Base-by-base conservation (phyloP, 2,113 vertebrate species). In the Colinus virginianus region DNA sequence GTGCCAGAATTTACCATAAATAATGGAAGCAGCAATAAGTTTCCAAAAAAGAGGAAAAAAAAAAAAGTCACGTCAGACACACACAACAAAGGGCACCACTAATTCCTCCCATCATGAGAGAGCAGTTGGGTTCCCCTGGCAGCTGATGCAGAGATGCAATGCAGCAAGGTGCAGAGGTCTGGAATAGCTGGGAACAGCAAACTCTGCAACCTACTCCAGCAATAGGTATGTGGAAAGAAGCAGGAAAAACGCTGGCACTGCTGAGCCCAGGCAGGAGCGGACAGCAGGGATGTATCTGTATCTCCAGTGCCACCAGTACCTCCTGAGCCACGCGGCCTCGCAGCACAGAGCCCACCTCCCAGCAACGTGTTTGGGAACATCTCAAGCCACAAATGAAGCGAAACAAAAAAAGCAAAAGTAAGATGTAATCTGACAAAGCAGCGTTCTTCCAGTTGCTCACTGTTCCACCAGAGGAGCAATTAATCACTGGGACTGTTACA, bases 391-490 rank as follows among this genome's bases (percentile, higher is more conserved):
- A 75, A 90, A 78, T 45, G 69, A 81, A 74, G 72, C 32, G 28
- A 71, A 90, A 68, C 40, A 42, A 67, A 70, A 70, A 53, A 42
- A 18, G 17, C 11, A 7, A 18, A 79, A 38, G 51, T 25, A 34
- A 80, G 80, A 88, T 5, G 48, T 16, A 56, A 34, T 20, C 59
- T 71, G 67, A 77, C 20, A 67, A 56, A 7, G 40, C 61, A 10
- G 15, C 0, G 69, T 72, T 83, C 77, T 78, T 91, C 77, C 66
- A 36, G 56, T 88, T 91, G 79, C 71, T 90, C 85, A 63, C 72
- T 26, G 69, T 77, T 95, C 91, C 91, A 89, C 90, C 92, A 88
- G 90, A 95, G 92, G 49, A 86, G 92, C 90, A 90, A 96, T 95
- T 95, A 96, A 96, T 95, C 93, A 95, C 94, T 66, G 43, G 76